Base-by-base conservation (phyloP, 2,797 vertebrate genomes). In the Pseudomugil tenellus region DNA sequence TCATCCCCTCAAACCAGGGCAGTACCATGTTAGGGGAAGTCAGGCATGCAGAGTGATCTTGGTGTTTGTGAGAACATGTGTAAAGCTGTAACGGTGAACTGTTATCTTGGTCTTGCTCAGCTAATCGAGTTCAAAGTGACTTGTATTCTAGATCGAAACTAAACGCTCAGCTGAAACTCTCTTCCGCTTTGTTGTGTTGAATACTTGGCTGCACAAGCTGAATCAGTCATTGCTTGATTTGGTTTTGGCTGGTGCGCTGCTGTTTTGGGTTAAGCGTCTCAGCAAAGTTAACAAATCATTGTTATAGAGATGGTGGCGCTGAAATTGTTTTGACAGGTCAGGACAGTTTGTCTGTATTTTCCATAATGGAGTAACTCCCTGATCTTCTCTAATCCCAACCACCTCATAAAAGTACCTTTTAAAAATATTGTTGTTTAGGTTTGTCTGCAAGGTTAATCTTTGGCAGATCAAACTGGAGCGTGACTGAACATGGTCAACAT, bases 81-180 rank as follows among this genome's bases (percentile, higher is more conserved):
- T 67, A 63, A 21, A 73, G 61, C 67, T 71, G 63, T 57, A 51
- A 14, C 26, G 25, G 67, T 64, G 60, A 58, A 55, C 54, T 64
- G 67, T 72, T 83, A 72, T 80, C 70, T 77, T 52, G n/a, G 64
- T 77, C 56, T 72, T 80, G 83, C 81, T 85, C 77, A 63, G 76
- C 87, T 84, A 72, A 85, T 58, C 74, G 58, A 58, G 58, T 83
- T 89, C 77, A 86, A 84, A 91, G 75, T 55, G 39, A 55, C 43
- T 70, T 29, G 28, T 63, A 57, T 69, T 67, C 4, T 66, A 37
- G 39, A 66, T 76, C 19, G 31, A 76, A 80, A 49, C 51, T 61
- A 16, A 64, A 56, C 16, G 37, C 29, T 55, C 35, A 56, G 49
- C 49, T 52, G 49, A 52, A 16, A 52, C 37, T 37, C 51, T 26